Evolutionary conservation across 2,888 invertebrate genomes (phyloP).

Genomic region (Ophion costatus): DNA sequence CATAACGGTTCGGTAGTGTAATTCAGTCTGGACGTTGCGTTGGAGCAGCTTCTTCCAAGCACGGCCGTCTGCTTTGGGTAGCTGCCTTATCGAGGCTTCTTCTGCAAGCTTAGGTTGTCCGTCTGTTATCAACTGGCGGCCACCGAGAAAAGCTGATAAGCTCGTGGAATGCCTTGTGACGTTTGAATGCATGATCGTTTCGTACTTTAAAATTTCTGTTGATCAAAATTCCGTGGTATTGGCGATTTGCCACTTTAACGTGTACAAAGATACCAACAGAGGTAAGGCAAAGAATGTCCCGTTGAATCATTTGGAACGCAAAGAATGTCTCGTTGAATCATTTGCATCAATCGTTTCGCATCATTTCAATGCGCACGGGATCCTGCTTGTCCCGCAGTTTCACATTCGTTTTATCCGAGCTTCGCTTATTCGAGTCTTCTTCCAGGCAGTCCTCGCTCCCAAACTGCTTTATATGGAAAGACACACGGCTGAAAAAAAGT

Average conservation of each 20-base stretch:
- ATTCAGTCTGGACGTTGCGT: conserved; percentile 23
- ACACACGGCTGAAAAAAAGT: conserved; percentile 20
- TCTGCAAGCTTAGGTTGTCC: conserved; percentile 37
- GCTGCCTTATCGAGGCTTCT: conserved; percentile 44
- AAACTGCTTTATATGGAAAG: conserved; percentile 19
- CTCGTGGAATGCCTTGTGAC: conserved; percentile 55
- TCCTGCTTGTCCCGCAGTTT: conserved; percentile 69
- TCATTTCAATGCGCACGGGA: conserved; percentile 75
- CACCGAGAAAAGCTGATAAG: conserved; percentile 36
- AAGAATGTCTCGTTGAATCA: conserved; percentile 31
- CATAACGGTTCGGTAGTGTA: conserved; percentile 15
- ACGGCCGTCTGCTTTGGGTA: conserved; percentile 21
- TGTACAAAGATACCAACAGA: conserved; percentile 27
- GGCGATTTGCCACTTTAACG: conserved; percentile 20
- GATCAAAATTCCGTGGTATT: conserved; percentile 24
- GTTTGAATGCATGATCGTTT: background rate
- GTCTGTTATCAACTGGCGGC: conserved; percentile 45
- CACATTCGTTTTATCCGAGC: conserved; percentile 64
- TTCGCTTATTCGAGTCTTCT: conserved; percentile 76
- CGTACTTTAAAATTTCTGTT: background rate
- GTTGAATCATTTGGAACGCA: conserved; percentile 18
- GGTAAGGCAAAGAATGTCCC: conserved; percentile 31
- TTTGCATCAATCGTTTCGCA: conserved; percentile 47
- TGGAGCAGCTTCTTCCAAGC: conserved; percentile 11
- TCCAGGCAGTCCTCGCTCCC: conserved; percentile 30